Evolutionary conservation across 1,140 invertebrate species (phyloP).

Genomic region (Plodia interpunctella): DNA sequence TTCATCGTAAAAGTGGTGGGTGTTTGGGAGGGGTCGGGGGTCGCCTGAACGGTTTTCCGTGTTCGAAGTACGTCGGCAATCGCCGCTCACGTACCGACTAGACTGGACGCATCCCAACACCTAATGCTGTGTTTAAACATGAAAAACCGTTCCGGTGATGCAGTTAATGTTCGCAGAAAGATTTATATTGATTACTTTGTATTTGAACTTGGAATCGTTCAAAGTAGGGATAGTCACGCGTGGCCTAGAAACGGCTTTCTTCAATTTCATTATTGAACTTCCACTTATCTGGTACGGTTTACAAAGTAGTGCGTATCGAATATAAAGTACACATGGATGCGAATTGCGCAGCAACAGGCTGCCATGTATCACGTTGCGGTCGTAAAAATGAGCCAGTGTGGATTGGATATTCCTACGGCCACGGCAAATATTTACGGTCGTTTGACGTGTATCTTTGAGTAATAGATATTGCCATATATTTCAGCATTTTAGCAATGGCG

Average conservation of each 20-base stretch:
- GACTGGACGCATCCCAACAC: constrained; percentile 36
- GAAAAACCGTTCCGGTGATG: constrained; percentile 69
- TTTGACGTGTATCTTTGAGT: background rate
- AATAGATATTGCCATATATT: background rate
- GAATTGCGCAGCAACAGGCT: background rate
- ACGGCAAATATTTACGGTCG: background rate
- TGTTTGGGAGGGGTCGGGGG: constrained; percentile 28
- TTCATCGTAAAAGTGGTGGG: constrained; percentile 76
- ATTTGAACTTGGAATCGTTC: constrained; percentile 24
- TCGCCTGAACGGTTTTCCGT: constrained; percentile 75
- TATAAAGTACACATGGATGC: background rate
- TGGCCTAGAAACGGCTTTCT: constrained; percentile 5
- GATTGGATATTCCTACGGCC: background rate
- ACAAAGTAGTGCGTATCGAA: background rate
- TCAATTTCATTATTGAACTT: background rate
- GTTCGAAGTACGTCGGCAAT: constrained; percentile 64
- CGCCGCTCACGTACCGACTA: constrained; percentile 60
- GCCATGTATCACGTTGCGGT: background rate
- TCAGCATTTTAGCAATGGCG: background rate
- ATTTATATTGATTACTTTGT: constrained; percentile 47
- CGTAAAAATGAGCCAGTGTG: background rate
- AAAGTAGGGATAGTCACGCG: background rate
- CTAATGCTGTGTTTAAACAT: constrained; percentile 72
- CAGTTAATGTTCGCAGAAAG: constrained; percentile 53
- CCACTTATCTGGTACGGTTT: background rate